Percentiles rank a stretch among this genome's conserved stretches.
These are phyloP conservation scores for Timema podura DNA, from an alignment of 2,888 invertebrate genomes.

Conservation along the genomic window DNA sequence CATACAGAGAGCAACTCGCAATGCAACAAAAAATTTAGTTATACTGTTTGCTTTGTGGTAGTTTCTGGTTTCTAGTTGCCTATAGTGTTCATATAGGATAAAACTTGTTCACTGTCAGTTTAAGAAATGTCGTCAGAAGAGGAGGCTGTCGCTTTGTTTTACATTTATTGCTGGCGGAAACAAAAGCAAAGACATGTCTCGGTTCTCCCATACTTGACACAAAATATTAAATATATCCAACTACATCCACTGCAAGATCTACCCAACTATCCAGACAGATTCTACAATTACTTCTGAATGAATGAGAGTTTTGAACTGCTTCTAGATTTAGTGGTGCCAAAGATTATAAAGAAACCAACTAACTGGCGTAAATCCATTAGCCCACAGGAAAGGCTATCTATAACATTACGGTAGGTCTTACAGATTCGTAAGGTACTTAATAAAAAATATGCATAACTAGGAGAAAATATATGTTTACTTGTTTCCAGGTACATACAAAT, in stretches of 20 bases:
- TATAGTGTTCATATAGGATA: background rate
- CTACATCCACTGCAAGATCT: background rate
- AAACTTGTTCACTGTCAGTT: background rate
- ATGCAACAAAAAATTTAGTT: background rate
- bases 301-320: background rate
- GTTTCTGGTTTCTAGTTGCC: background rate
- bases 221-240: background rate
- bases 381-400: background rate
- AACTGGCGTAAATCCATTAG: slow-evolving; percentile 2
- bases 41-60: no score
- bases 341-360: background rate
- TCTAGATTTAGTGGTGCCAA: background rate
- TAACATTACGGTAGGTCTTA: slow-evolving; percentile 1
- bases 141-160: background rate
- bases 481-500: background rate
- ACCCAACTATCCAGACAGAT: background rate
- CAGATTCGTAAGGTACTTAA: no score
- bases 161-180: background rate
- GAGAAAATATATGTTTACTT: background rate
- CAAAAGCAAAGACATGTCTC: background rate
- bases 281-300: slow-evolving; percentile 1
- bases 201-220: background rate
- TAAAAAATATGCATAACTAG: no score
- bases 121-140: background rate
- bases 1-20: background rate